Percentiles rank a stretch among this genome's conserved stretches.
These are phyloP conservation scores for Asobara japonica DNA, from an alignment of 1,140 invertebrate genomes.

Conservation along the genomic window DNA sequence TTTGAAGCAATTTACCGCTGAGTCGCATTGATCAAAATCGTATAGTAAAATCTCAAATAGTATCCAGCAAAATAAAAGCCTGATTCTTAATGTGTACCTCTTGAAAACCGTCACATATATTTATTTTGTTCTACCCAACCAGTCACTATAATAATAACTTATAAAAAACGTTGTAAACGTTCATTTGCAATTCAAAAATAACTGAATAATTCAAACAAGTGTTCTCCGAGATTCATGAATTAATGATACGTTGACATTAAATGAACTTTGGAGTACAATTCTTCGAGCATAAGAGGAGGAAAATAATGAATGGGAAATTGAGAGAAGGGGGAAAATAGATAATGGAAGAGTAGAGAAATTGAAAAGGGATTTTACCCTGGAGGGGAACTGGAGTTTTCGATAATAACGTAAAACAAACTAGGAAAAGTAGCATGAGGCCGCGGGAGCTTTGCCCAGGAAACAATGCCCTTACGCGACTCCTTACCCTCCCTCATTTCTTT, in stretches of 20 bases:
- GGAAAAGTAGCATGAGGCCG: neutral
- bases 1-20: too few species aligned
- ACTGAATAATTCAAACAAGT: constrained; percentile 9
- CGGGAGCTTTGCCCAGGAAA: neutral
- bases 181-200: neutral
- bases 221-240: neutral
- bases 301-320: neutral
- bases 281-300: neutral
- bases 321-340: neutral
- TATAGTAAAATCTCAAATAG: too few species aligned
- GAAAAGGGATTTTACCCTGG: neutral
- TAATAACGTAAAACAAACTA: neutral
- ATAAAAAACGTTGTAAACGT: neutral
- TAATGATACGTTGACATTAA: neutral
- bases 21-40: too few species aligned
- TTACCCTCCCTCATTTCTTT: neutral
- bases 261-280: neutral
- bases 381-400: neutral
- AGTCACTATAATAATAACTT: neutral
- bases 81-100: too few species aligned
- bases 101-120: too few species aligned
- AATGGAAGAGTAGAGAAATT: neutral
- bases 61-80: too few species aligned
- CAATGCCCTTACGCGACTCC: neutral
- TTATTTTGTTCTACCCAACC: too few species aligned